Evolutionary conservation across 2,797 vertebrate genomes (phyloP).

Genomic region (Benthosema pterotum): DNA sequence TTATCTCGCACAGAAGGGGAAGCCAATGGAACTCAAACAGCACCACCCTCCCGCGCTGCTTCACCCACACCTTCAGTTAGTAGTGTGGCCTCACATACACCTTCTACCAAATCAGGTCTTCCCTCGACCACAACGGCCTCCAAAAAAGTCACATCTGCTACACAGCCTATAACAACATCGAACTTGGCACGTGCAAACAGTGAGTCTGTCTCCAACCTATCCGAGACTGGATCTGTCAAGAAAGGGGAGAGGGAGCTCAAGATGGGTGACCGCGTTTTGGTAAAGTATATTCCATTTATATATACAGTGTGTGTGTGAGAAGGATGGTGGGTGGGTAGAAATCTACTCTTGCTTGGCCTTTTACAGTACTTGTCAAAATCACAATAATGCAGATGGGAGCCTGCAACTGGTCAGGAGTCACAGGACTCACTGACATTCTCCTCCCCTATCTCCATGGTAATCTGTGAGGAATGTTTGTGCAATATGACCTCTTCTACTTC

Average conservation of each 20-base stretch:
- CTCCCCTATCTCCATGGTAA: conserved; percentile 11
- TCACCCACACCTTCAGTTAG: conserved; percentile 85
- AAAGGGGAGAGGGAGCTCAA: conserved; percentile 96
- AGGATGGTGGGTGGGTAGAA: background rate
- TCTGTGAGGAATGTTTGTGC: conserved; percentile 26
- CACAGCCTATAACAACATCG: conserved; percentile 74
- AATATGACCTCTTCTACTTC: background rate
- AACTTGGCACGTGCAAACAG: conserved; percentile 90
- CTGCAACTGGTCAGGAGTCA: conserved; percentile 21
- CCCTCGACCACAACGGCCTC: conserved; percentile 74
- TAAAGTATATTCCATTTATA: conserved; percentile 68
- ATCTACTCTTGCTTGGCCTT: background rate
- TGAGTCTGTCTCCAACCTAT: conserved; percentile 95
- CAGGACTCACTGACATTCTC: conserved; percentile 20
- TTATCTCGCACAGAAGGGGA: conserved; percentile 90
- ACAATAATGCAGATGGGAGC: conserved; percentile 6
- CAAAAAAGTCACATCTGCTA: conserved; percentile 71
- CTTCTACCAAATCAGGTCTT: conserved; percentile 58
- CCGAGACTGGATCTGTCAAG: conserved; percentile 92
- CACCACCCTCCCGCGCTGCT: conserved; percentile 80
- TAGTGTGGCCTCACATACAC: conserved; percentile 80
- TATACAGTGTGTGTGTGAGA: too few species aligned
- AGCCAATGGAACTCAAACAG: conserved; percentile 85
- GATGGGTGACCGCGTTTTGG: conserved; percentile 94
- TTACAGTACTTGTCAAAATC: conserved; percentile 7